phyloP scores from a whole-genome alignment of 2,888 invertebrate genomes.

The Ophraella communa region DNA sequence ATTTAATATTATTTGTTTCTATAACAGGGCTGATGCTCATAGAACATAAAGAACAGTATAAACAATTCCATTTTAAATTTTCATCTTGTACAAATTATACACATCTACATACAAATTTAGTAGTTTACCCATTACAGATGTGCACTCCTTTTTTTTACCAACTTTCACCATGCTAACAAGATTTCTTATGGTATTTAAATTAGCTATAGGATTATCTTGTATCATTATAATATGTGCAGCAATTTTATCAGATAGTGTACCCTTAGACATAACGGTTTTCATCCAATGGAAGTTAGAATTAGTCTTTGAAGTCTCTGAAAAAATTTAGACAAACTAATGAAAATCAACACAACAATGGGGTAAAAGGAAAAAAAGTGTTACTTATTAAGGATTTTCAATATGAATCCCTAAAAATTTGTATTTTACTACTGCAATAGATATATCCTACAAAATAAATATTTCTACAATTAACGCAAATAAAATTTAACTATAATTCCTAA shows the following conservation, averaged over 20 bases:
- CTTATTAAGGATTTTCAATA: too few species aligned
- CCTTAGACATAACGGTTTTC: conserved; percentile 77
- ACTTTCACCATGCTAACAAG: conserved; percentile 80
- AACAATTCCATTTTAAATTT: too few species aligned
- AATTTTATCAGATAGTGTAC: conserved; percentile 84
- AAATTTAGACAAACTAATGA: not conserved
- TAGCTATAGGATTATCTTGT: conserved; percentile 84
- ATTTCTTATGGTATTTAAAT: conserved; percentile 71
- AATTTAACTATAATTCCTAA: too few species aligned
- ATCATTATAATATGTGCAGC: conserved; percentile 83
- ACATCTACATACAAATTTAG: conserved; percentile 19
- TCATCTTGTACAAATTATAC: too few species aligned
- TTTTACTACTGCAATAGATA: too few species aligned
- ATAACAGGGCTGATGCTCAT: too few species aligned
- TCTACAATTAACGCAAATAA: too few species aligned
- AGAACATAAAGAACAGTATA: too few species aligned
- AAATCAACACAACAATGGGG: too few species aligned
- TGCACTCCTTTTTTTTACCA: conserved; percentile 76
- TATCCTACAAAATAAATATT: too few species aligned
- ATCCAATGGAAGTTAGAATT: conserved; percentile 78
- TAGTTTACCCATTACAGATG: conserved; percentile 68
- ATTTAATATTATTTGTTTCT: not conserved
- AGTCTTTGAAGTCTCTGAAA: conserved; percentile 63
- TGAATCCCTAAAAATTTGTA: too few species aligned
- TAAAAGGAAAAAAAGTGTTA: too few species aligned